Evolutionary conservation across 2,797 vertebrate species (phyloP), one percentile per base, ranked within the genome.

Genomic region (Dipus sagitta): DNA sequence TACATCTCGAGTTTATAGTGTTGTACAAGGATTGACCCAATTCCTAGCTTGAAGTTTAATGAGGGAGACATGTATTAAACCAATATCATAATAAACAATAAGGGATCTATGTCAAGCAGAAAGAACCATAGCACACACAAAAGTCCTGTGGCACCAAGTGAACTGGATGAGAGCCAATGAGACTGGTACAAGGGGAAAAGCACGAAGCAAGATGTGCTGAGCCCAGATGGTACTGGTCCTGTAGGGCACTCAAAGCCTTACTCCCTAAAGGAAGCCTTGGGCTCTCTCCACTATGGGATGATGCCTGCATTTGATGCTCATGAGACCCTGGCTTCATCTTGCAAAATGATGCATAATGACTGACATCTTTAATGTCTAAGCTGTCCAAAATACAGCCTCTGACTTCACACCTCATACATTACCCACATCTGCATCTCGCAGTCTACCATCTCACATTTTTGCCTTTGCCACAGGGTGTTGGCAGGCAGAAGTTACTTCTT

Each of bases 291-390:
- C 24, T 34, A 10, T 2, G 78, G 34, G 21, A 10, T 34, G 2
- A 28, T 47, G 11, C 30, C 32, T n/a, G 15, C 68, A 38, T 11
- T 14, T 21, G 26, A 75, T 24, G 42, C 78, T 65, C 18, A 10
- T 0, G 38, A 32, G 54, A 54, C 6, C 54, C 2, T 0, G 14
- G 71, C 4, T 82, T 30, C 21, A 24, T 24, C 14, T 0, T 72
- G 34, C 64, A 90, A n/a, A 64, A 42, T 0, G 6, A 79, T 6
- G 26, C 23, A 24, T 7, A 3, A 23, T 17, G 18, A 11, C n/a
- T 54, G 14, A 72, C 17, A 21, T 30, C n/a, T 23, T 80, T 58
- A 65, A 23, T 1, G 2, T 17, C 79, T 32, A 21, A n/a, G 65
- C n/a, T 60, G 20, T 28, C 68, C 58, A 28, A 3, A 10, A 42